Conservation (phyloP, 2,888 invertebrate species). For the Meghimatium bilineatum region DNA sequence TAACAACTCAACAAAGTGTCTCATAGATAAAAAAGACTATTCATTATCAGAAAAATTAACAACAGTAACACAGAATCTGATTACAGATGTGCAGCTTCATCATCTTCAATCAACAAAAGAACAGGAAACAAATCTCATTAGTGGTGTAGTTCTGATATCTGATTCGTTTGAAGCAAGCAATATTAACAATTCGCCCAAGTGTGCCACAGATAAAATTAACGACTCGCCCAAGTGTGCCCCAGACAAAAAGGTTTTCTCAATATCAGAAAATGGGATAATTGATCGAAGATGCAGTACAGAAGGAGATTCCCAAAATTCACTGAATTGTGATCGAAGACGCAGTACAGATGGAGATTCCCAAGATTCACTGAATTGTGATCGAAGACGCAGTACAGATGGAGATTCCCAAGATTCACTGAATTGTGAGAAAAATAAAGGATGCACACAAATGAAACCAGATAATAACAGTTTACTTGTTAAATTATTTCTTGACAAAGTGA, state of each 20-base stretch:
- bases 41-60: neutral
- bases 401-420: neutral
- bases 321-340: too few species aligned
- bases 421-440: neutral
- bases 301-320: too few species aligned
- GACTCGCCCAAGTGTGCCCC: neutral
- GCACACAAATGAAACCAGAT: neutral
- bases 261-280: neutral
- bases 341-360: too few species aligned
- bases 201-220: neutral
- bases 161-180: neutral
- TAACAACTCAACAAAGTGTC: neutral
- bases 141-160: neutral
- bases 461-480: neutral
- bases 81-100: neutral
- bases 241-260: neutral
- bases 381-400: too few species aligned
- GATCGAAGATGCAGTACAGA: neutral
- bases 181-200: neutral
- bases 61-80: neutral
- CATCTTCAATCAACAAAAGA: neutral
- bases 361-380: too few species aligned
- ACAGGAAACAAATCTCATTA: neutral
- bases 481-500: conserved; percentile 12
- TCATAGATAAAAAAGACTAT: neutral